These are phyloP conservation scores for Crossocerus cetratus DNA, from an alignment of 2,888 invertebrate genomes.

Conservation along the genomic window DNA sequence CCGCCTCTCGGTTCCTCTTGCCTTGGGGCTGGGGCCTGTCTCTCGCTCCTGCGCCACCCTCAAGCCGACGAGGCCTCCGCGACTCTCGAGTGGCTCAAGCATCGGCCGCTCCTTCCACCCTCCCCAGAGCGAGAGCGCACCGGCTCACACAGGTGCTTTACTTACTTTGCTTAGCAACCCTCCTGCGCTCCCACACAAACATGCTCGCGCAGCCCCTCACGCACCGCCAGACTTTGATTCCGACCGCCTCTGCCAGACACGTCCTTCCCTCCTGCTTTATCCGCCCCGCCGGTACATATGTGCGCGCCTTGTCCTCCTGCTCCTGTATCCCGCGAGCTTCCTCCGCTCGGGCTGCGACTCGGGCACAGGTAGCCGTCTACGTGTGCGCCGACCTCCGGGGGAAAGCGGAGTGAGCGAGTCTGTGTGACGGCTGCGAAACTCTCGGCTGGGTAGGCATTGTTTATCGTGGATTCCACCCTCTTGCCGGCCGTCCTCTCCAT, in stretches of 20 bases:
- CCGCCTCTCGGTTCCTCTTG: conserved; percentile 8
- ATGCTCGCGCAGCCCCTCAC: conserved; percentile 37
- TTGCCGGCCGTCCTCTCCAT: conserved; percentile 45
- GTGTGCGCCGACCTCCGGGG: neutral
- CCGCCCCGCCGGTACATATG: neutral
- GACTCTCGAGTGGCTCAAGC: conserved; percentile 33
- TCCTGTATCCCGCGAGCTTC: conserved; percentile 3
- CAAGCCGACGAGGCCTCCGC: conserved; percentile 19
- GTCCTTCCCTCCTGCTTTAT: neutral
- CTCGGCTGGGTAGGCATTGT: conserved; percentile 64
- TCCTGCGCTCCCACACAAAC: conserved; percentile 58
- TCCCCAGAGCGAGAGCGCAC: conserved; percentile 53
- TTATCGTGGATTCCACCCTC: conserved; percentile 72
- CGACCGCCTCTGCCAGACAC: neutral
- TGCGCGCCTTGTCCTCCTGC: conserved; percentile 9
- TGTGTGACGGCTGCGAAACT: conserved; percentile 42
- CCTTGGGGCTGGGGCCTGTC: conserved; percentile 1
- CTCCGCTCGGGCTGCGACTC: conserved; percentile 15
- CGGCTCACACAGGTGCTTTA: conserved; percentile 74
- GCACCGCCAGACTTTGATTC: conserved; percentile 21
- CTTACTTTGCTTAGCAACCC: conserved; percentile 70
- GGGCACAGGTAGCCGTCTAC: conserved; percentile 21
- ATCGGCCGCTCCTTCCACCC: conserved; percentile 38
- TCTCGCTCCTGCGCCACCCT: conserved; percentile 9
- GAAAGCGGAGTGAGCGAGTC: neutral